Evolutionary conservation across 2,113 vertebrate genomes (phyloP).

Genomic region (Petrocephalus zakoni): DNA sequence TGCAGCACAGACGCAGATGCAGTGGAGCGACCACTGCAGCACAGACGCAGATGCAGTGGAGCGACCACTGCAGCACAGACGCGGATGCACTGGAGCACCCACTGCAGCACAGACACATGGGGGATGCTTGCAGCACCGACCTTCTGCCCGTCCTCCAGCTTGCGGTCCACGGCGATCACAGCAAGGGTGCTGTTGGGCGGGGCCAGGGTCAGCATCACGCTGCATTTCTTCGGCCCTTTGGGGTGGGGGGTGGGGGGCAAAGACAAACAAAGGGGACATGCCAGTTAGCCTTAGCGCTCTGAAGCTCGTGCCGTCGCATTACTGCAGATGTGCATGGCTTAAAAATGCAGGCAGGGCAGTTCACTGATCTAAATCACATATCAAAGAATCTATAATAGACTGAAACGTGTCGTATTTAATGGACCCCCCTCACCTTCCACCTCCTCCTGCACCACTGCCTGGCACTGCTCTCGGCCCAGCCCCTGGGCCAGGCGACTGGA

Average conservation of each 20-base stretch:
- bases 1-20: no score
- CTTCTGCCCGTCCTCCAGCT: slow-evolving; percentile 84
- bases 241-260: slow-evolving; percentile 9
- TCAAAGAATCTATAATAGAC: background rate
- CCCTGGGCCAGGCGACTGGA: slow-evolving; percentile 65
- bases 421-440: slow-evolving; percentile 56
- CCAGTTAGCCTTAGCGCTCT: background rate
- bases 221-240: slow-evolving; percentile 72
- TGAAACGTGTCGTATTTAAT: background rate
- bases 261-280: background rate
- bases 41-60: no score
- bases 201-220: slow-evolving; percentile 64
- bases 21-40: no score
- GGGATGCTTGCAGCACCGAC: slow-evolving; percentile 51
- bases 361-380: background rate
- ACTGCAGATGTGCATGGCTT: background rate
- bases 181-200: slow-evolving; percentile 63
- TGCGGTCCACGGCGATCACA: slow-evolving; percentile 71
- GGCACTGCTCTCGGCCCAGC: slow-evolving; percentile 54
- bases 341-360: background rate
- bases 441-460: slow-evolving; percentile 54
- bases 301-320: background rate
- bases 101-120: no score
- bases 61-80: no score
- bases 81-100: no score